These are phyloP conservation scores for Dendroctonus valens DNA, from an alignment of 1,140 invertebrate genomes.

Conservation along the genomic window DNA sequence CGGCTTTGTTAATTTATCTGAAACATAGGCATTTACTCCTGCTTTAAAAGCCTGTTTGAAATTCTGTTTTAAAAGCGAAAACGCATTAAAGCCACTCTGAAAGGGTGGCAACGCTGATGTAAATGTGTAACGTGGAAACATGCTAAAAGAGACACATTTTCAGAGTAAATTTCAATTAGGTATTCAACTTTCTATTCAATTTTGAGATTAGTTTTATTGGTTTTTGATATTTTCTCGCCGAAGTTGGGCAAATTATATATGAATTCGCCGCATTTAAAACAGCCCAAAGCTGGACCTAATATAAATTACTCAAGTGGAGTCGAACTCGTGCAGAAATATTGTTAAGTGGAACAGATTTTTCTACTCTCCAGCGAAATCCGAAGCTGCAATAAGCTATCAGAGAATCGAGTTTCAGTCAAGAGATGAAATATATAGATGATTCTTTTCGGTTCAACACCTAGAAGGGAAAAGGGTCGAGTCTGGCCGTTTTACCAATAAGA, in stretches of 20 bases:
- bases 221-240: not conserved
- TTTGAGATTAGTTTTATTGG: not conserved
- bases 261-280: too few relatives aligned
- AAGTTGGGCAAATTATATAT: not conserved
- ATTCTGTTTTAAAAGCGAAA: constrained; percentile 7
- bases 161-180: too few relatives aligned
- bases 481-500: too few relatives aligned
- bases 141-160: not conserved
- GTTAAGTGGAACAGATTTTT: too few relatives aligned
- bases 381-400: not conserved
- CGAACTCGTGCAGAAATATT: too few relatives aligned
- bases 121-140: constrained; percentile 2
- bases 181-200: too few relatives aligned
- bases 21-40: constrained; percentile 5
- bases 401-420: not conserved
- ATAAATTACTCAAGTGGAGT: too few relatives aligned
- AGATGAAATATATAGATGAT: too few relatives aligned
- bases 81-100: constrained; percentile 3
- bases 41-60: constrained; percentile 11
- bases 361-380: not conserved
- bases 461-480: too few relatives aligned
- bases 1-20: not conserved
- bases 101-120: too few relatives aligned
- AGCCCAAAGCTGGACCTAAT: too few relatives aligned
- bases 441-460: too few relatives aligned